phyloP scores from a whole-genome alignment of 1,140 invertebrate species.

The Akabosia matsudoensis region DNA sequence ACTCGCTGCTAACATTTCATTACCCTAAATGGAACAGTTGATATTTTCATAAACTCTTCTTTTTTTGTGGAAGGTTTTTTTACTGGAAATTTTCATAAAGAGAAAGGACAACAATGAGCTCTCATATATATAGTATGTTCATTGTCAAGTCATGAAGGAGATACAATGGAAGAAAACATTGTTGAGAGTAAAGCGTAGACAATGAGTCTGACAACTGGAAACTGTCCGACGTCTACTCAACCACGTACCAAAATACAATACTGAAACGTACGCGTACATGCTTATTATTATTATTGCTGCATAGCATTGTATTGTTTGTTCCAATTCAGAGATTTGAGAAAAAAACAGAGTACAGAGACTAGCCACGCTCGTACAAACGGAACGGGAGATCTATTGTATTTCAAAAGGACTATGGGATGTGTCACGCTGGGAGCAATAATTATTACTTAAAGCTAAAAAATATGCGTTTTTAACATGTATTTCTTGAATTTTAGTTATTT shows the following conservation, averaged over 20 bases:
- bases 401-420: not conserved
- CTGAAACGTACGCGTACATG: not conserved
- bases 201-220: not conserved
- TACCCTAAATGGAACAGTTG: not conserved
- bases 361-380: not conserved
- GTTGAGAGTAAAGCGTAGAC: not conserved
- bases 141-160: slow-evolving; percentile 3
- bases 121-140: not conserved
- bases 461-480: no score
- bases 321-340: not conserved
- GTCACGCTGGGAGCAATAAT: not conserved
- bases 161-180: slow-evolving; percentile 1
- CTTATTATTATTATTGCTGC: not conserved
- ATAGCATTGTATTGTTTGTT: not conserved
- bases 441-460: no score
- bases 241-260: not conserved
- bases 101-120: slow-evolving; percentile 6
- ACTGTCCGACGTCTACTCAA: slow-evolving; percentile 5
- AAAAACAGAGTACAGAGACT: no score
- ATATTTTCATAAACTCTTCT: no score
- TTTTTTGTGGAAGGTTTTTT: not conserved
- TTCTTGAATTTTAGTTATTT: no score
- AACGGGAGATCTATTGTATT: not conserved
- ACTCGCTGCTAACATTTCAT: not conserved
- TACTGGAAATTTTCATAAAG: not conserved